phyloP scores from a whole-genome alignment of 2,797 vertebrate genomes.

The Periparus ater region DNA sequence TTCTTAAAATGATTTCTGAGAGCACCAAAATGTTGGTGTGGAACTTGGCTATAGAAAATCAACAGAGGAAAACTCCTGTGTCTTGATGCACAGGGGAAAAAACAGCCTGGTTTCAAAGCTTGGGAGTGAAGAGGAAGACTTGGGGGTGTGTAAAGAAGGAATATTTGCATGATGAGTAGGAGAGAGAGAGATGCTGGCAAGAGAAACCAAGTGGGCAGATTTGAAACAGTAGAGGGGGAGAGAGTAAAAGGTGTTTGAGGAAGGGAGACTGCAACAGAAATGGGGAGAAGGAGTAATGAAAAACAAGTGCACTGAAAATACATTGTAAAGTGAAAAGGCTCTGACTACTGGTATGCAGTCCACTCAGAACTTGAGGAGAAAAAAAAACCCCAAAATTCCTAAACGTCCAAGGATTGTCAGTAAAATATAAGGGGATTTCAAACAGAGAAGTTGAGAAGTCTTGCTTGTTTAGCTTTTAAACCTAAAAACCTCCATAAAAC shows the following conservation, averaged over 20 bases:
- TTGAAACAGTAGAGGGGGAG: slow-evolving; percentile 8
- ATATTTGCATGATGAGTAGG: not conserved
- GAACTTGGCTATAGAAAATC: not conserved
- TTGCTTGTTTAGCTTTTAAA: not conserved
- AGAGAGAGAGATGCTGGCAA: slow-evolving; percentile 24
- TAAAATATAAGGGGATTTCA: not conserved
- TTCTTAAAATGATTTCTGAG: not conserved
- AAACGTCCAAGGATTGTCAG: not conserved
- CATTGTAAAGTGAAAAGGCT: not conserved
- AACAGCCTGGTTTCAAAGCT: not conserved
- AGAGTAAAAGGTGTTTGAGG: slow-evolving; percentile 12
- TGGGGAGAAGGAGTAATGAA: not conserved
- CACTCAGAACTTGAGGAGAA: not conserved
- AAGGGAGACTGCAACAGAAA: not conserved
- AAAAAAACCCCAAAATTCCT: fast-evolving
- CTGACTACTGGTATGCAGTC: not conserved
- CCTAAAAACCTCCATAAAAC: not conserved
- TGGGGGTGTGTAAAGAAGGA: not conserved
- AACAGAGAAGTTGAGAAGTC: not conserved
- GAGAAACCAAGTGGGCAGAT: slow-evolving; percentile 45
- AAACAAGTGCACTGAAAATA: not conserved
- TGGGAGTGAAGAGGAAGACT: not conserved
- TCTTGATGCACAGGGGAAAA: not conserved
- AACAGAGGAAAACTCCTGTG: not conserved
- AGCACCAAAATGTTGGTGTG: not conserved